These are phyloP conservation scores for Manis javanica DNA, from an alignment of 2,797 vertebrate species.

Conservation along the genomic window DNA sequence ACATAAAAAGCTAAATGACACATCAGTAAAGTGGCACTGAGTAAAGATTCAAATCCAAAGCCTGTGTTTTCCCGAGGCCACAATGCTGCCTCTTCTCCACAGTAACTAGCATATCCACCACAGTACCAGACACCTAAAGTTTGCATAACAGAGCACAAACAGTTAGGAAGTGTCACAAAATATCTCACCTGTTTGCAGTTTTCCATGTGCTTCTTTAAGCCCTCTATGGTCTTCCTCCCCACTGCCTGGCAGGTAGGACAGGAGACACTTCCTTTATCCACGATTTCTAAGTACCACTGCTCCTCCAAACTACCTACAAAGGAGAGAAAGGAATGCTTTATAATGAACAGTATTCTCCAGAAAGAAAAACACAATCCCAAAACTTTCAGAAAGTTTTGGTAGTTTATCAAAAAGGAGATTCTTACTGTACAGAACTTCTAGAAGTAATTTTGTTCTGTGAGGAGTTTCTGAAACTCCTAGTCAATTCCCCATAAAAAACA, in stretches of 20 bases:
- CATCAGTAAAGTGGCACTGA: not conserved
- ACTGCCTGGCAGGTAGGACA: constrained; percentile 96
- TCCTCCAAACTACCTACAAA: constrained; percentile 94
- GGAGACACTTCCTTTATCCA: constrained; percentile 93
- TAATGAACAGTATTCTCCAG: not conserved
- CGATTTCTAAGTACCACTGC: constrained; percentile 94
- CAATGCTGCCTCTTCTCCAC: not conserved
- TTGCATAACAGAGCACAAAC: not conserved
- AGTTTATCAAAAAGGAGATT: not conserved
- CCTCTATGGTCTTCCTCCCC: constrained; percentile 96
- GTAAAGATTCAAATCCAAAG: constrained; percentile 21
- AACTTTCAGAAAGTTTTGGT: not conserved
- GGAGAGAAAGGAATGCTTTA: constrained; percentile 53
- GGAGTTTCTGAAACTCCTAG: constrained; percentile 17
- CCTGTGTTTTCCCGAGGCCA: not conserved
- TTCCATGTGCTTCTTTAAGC: constrained; percentile 96
- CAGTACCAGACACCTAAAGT: not conserved
- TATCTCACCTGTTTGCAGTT: constrained; percentile 92
- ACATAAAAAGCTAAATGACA: constrained; percentile 24
- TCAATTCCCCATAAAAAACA: not conserved
- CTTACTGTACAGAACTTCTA: not conserved
- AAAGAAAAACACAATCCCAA: constrained; percentile 45
- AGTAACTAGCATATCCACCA: not conserved
- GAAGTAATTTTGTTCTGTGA: not conserved
- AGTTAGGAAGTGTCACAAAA: not conserved